Evolutionary conservation across 1,140 invertebrate species (phyloP), one percentile per base, ranked within the genome.

Genomic region (Drosophila biarmipes): DNA sequence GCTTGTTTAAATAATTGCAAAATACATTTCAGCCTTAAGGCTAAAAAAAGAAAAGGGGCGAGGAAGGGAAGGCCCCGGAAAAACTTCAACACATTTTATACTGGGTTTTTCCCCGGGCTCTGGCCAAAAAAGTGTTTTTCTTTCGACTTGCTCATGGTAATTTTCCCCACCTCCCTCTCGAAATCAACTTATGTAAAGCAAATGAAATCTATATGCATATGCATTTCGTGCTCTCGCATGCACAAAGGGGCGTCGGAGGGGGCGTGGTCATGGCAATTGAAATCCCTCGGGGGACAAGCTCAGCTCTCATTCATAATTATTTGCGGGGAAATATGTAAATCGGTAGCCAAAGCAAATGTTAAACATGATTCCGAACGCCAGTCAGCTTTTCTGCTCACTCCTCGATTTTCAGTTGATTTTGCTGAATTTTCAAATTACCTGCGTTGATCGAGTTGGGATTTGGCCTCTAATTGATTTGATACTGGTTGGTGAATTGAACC

Each of bases 251-350:
- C 45, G 56, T n/a, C 19, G 29, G 29, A 4, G 15, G 6, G 51
- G 40, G 29, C 38, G 31, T 37, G 40, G 52, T 29, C 53, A 31
- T 31, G 17, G 31, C 38, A 42, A 64, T 67, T 27, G 31, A 10
- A 64, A 8, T 24, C 71, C 67, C 49, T 34, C 27, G 38, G 31
- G 62, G 61, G 35, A 10, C 15, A 37, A 57, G 37, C 34, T 24
- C 53, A 45, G 46, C 58, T 52, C 46, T 37, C 46, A 54, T 51
- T 74, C 61, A 78, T 87, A 87, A 87, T 85, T 86, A 85, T 86
- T 85, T 85, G 73, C 73, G 58, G 71, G 62, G 73, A 57, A 66
- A 84, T 78, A 85, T 85, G 81, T 61, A 85, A 87, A 81, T 81
- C 78, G 73, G 53, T 51, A 45, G 72, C 66, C 40, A 48, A 71